These are phyloP conservation scores for Frankliniella fusca DNA, from an alignment of 2,888 invertebrate species.

Conservation along the genomic window DNA sequence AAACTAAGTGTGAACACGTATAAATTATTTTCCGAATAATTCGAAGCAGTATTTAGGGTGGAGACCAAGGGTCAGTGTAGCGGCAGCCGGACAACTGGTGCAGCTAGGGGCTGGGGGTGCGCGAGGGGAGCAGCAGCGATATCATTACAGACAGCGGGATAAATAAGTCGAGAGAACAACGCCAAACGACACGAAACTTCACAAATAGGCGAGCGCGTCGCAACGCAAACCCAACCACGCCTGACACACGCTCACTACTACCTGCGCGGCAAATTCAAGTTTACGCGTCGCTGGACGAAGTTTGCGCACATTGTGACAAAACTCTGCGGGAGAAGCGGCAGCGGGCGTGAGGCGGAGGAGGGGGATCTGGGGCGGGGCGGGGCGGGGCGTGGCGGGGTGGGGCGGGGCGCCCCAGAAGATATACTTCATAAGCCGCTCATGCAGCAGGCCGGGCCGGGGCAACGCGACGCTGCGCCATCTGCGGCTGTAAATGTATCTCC, in stretches of 20 bases:
- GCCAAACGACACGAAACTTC: too few relatives aligned
- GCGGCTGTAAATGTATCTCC: constrained; percentile 1
- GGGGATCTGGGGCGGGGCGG: neutral
- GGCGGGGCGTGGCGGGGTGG: neutral
- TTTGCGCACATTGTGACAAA: constrained; percentile 15
- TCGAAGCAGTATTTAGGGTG: too few relatives aligned
- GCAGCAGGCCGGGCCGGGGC: neutral
- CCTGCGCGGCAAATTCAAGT: neutral
- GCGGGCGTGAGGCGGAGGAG: neutral
- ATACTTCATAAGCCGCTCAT: neutral
- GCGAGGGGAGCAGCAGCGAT: too few relatives aligned
- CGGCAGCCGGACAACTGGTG: too few relatives aligned
- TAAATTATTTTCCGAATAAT: too few relatives aligned
- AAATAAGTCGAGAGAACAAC: too few relatives aligned
- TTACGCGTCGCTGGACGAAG: neutral
- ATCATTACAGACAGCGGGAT: too few relatives aligned
- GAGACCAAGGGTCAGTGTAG: too few relatives aligned
- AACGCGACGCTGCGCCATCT: neutral
- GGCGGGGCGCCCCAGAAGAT: neutral
- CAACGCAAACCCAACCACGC: too few relatives aligned
- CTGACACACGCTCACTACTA: neutral
- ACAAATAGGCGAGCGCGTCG: too few relatives aligned
- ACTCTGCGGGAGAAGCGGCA: neutral
- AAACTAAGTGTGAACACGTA: too few relatives aligned
- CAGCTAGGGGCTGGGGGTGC: too few relatives aligned